Evolutionary conservation across 2,888 invertebrate genomes (phyloP).

Genomic region (Acanthopleura granulata): DNA sequence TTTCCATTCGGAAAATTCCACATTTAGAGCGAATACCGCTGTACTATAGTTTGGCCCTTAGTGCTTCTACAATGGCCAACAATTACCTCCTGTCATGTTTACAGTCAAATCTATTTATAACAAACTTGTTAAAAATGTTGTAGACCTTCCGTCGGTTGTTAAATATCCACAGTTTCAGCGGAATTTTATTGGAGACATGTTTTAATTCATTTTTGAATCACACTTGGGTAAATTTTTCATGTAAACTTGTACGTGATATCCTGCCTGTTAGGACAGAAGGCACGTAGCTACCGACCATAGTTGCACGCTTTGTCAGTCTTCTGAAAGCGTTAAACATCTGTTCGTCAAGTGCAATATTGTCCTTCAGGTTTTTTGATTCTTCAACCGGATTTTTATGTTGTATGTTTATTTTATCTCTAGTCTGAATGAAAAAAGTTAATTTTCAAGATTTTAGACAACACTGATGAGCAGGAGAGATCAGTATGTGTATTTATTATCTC

Average conservation of each 20-base stretch:
- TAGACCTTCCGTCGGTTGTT: neutral
- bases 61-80: constrained; percentile 1
- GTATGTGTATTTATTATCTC: too few species aligned
- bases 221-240: neutral
- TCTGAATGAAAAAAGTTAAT: neutral
- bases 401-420: neutral
- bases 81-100: neutral
- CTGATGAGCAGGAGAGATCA: too few species aligned
- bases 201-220: constrained; percentile 3
- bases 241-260: neutral
- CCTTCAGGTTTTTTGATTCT: neutral
- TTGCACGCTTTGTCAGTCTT: neutral
- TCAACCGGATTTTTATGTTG: neutral
- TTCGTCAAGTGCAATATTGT: constrained; percentile 9
- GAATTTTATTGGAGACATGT: neutral
- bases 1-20: neutral
- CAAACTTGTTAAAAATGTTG: neutral
- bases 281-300: constrained; percentile 1
- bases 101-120: neutral
- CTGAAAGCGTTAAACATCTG: neutral
- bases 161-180: neutral
- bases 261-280: neutral
- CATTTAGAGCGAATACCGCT: neutral
- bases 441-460: neutral
- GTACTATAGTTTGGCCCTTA: neutral